These are phyloP conservation scores for Erythrolamprus reginae DNA, from an alignment of 2,113 vertebrate genomes.

Conservation along the genomic window DNA sequence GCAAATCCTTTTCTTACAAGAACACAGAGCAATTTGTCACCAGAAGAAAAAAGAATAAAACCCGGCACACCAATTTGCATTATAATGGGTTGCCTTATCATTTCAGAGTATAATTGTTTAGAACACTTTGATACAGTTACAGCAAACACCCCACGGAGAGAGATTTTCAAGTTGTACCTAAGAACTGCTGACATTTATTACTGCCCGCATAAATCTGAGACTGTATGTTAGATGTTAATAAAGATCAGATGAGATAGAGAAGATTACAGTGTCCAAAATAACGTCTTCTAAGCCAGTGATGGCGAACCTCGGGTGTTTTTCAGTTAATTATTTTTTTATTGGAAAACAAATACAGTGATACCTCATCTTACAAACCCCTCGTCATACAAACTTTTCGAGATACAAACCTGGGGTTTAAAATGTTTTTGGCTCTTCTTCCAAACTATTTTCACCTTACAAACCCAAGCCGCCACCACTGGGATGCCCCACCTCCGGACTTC, in stretches of 20 bases:
- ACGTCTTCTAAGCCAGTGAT: not conserved
- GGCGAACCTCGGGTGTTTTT: too few species aligned
- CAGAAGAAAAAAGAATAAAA: too few species aligned
- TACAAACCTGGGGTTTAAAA: too few species aligned
- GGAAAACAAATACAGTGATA: slow-evolving; percentile 99
- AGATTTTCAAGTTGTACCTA: not conserved
- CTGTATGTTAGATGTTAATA: not conserved
- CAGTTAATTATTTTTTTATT: slow-evolving; percentile 99
- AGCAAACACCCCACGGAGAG: not conserved
- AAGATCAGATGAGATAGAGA: not conserved
- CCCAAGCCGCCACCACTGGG: too few species aligned
- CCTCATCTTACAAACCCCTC: too few species aligned
- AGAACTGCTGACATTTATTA: slow-evolving; percentile 14
- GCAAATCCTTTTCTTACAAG: slow-evolving; percentile 20
- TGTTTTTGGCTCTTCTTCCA: too few species aligned
- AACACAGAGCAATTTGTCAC: slow-evolving; percentile 17
- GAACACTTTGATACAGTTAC: slow-evolving; percentile 13
- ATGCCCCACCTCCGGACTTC: too few species aligned
- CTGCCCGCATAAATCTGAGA: not conserved
- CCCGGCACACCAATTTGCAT: slow-evolving; percentile 13
- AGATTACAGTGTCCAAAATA: not conserved
- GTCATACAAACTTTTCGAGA: too few species aligned
- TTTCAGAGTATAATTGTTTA: slow-evolving; percentile 22
- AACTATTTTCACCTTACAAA: too few species aligned
- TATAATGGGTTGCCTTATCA: slow-evolving; percentile 23